These are phyloP conservation scores for Pyrrhia umbra DNA, from an alignment of 2,888 invertebrate genomes.

Conservation along the genomic window DNA sequence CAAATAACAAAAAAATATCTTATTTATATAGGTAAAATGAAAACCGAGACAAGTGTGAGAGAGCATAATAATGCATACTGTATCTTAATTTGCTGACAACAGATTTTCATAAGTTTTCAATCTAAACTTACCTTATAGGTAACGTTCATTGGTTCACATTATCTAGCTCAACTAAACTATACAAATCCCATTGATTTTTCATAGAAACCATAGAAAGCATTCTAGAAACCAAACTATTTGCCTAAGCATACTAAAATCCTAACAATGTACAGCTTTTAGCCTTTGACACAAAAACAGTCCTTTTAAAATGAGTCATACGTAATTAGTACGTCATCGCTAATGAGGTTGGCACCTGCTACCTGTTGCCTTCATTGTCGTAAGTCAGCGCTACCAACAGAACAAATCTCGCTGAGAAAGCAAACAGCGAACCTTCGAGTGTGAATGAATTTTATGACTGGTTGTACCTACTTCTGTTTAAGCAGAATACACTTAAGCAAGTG, in stretches of 20 bases:
- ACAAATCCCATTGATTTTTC: too few relatives aligned
- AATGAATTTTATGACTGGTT: conserved; percentile 48
- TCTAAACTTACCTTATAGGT: too few relatives aligned
- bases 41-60: too few relatives aligned
- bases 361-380: conserved; percentile 44
- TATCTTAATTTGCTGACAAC: too few relatives aligned
- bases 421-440: conserved; percentile 19
- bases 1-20: too few relatives aligned
- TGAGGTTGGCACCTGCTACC: conserved; percentile 39
- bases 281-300: conserved; percentile 20
- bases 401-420: conserved; percentile 44
- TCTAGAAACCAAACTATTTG: too few relatives aligned
- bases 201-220: too few relatives aligned
- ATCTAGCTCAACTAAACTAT: too few relatives aligned
- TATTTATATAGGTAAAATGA: too few relatives aligned
- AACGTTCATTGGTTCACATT: too few relatives aligned
- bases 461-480: conserved; percentile 21
- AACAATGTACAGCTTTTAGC: conserved; percentile 7
- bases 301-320: conserved; percentile 33
- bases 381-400: conserved; percentile 17
- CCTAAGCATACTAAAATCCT: background rate
- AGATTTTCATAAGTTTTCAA: too few relatives aligned
- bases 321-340: conserved; percentile 48
- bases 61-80: too few relatives aligned
- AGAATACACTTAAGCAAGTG: conserved; percentile 1